phyloP scores from a whole-genome alignment of 2,888 invertebrate genomes.

The Tolmerus cingulatus region DNA sequence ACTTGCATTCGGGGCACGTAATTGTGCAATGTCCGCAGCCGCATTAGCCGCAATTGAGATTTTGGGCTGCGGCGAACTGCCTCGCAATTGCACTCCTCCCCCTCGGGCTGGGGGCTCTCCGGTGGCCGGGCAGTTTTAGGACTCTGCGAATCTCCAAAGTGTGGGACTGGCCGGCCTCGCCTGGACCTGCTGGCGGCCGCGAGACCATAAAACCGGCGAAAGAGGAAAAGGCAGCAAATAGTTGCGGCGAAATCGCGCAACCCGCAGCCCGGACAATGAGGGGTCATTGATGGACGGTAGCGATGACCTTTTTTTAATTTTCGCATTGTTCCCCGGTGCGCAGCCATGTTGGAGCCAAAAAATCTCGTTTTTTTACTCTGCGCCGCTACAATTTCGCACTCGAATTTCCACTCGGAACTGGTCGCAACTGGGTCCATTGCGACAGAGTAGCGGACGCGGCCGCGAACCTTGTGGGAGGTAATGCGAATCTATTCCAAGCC shows the following conservation, averaged over 20 bases:
- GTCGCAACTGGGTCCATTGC: conserved; percentile 35
- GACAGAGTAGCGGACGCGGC: background rate
- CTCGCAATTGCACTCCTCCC: background rate
- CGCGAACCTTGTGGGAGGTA: conserved; percentile 28
- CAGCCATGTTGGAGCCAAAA: background rate
- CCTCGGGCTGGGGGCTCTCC: background rate
- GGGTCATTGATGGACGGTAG: conserved; percentile 28
- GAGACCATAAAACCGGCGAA: conserved; percentile 11
- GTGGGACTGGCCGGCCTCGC: background rate
- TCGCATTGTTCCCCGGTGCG: conserved; percentile 25
- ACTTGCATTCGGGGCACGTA: conserved; percentile 29
- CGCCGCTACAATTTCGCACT: conserved; percentile 15
- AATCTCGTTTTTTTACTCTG: background rate
- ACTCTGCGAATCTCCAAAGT: background rate
- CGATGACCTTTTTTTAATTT: conserved; percentile 43
- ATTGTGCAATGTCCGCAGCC: conserved; percentile 23
- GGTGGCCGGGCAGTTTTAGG: background rate
- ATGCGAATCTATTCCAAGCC: background rate
- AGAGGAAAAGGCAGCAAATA: background rate
- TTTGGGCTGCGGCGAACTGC: background rate
- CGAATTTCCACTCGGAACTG: conserved; percentile 21
- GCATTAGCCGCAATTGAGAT: background rate
- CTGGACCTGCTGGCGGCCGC: background rate
- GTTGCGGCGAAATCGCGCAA: conserved; percentile 23
- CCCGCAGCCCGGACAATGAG: background rate